phyloP scores from a whole-genome alignment of 2,888 invertebrate species.

The Periphyllus acericola region DNA sequence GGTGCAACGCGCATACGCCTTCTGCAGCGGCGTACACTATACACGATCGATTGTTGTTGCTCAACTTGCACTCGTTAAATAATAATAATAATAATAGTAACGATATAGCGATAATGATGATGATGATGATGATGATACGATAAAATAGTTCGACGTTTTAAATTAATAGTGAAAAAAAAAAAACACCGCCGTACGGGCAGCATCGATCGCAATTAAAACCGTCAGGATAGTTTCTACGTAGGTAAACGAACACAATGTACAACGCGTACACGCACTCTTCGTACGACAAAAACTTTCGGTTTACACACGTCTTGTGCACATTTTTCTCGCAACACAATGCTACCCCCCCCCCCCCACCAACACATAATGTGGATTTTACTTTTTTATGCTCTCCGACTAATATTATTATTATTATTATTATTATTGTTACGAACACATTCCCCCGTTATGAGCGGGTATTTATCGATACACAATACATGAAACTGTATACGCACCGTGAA shows the following conservation, averaged over 20 bases:
- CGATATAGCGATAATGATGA: background rate
- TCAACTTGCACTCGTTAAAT: slow-evolving; percentile 37
- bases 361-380: background rate
- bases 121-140: background rate
- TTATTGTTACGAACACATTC: background rate
- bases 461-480: too few relatives aligned
- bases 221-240: background rate
- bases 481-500: background rate
- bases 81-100: background rate
- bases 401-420: too few relatives aligned
- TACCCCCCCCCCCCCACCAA: background rate
- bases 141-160: background rate
- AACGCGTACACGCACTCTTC: background rate
- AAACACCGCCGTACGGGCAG: background rate
- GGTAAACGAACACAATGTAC: background rate
- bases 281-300: background rate
- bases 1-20: slow-evolving; percentile 33
- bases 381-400: background rate
- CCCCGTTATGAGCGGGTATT: too few relatives aligned
- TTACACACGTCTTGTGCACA: background rate
- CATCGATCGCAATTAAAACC: background rate
- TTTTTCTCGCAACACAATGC: background rate
- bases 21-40: background rate
- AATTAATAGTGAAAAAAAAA: background rate
- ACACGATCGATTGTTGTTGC: background rate